Base-by-base conservation (phyloP, 2,888 invertebrate species). In the Rosalia funebris region DNA sequence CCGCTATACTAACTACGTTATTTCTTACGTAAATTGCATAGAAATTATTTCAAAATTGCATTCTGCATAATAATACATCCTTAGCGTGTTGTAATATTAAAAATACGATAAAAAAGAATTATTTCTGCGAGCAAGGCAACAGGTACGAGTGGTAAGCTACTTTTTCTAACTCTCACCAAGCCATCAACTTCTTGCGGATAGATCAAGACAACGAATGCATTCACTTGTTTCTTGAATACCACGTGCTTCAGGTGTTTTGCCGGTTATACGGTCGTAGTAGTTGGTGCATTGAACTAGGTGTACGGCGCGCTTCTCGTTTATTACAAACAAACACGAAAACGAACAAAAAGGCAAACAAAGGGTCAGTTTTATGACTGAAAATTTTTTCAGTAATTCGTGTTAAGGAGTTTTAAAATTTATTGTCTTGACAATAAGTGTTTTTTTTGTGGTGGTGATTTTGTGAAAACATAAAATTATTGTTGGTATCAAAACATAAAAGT, bases 141-240 rank as follows among this genome's bases (percentile, higher is more conserved):
- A 12, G 19, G 25, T 39, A 50, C 50, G 20, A 39, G 25, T 14
- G 10, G 39, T 12, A 17, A 50, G 46, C 58, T 52, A 59, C 64
- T 69, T 63, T 68, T 68, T 67, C 62, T 58, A 64, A 70, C 70
- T 70, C 70, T 70, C 70, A 66, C 70, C 70, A 32, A 57, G 57
- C 66, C 62, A 59, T 63, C 57, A 56, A 59, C 58, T 62, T 62
- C 60, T 61, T 68, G 63, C 57, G 63, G 62, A 61, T 62, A 60
- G 65, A 66, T 60, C 62, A 66, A 66, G 68, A 66, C 60, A 36
- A 46, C 59, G 61, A 54, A 34, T 63, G 63, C 57, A 62, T 65
- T 71, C 69, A 69, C 66, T 71, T 69, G 68, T 68, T 65, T 57
- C 58, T 65, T 45, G 65, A 52, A 52, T 57, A 62, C 64, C 71